These are phyloP conservation scores for Phaetusa simplex DNA, from an alignment of 2,113 vertebrate species.

Conservation along the genomic window DNA sequence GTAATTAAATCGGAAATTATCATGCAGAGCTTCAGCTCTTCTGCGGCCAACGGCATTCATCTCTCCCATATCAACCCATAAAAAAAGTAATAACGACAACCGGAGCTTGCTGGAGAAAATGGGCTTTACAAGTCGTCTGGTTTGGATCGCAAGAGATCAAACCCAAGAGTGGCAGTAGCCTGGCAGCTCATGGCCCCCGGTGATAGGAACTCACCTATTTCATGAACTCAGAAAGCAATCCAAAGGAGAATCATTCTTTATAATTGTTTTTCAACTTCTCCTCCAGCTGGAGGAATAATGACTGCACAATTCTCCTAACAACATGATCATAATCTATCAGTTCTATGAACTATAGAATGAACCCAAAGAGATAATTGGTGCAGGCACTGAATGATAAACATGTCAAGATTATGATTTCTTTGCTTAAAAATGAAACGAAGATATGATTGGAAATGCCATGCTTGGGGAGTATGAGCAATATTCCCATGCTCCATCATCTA, in stretches of 20 bases:
- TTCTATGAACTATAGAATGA: slow-evolving; percentile 67
- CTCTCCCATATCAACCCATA: neutral
- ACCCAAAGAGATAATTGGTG: slow-evolving; percentile 75
- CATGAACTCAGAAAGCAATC: slow-evolving; percentile 41
- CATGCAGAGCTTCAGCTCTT: neutral
- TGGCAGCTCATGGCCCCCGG: neutral
- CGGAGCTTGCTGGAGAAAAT: neutral
- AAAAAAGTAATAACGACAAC: neutral
- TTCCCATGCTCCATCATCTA: slow-evolving; percentile 62
- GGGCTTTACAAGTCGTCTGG: neutral
- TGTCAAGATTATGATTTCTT: slow-evolving; percentile 75
- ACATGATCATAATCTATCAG: slow-evolving; percentile 72
- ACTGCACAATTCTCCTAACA: slow-evolving; percentile 70
- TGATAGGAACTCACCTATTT: slow-evolving; percentile 37
- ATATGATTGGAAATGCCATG: slow-evolving; percentile 64
- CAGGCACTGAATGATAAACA: slow-evolving; percentile 74
- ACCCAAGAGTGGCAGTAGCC: neutral
- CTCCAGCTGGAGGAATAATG: slow-evolving; percentile 64
- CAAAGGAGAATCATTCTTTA: slow-evolving; percentile 52
- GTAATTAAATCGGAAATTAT: slow-evolving; percentile 36
- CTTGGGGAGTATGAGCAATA: slow-evolving; percentile 60
- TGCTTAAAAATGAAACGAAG: slow-evolving; percentile 70
- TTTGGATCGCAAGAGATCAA: slow-evolving; percentile 17
- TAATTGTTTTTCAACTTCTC: slow-evolving; percentile 66
- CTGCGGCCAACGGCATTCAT: neutral